phyloP scores from a whole-genome alignment of 2,888 invertebrate genomes.

The Kuschelorhynchus macadamiae region DNA sequence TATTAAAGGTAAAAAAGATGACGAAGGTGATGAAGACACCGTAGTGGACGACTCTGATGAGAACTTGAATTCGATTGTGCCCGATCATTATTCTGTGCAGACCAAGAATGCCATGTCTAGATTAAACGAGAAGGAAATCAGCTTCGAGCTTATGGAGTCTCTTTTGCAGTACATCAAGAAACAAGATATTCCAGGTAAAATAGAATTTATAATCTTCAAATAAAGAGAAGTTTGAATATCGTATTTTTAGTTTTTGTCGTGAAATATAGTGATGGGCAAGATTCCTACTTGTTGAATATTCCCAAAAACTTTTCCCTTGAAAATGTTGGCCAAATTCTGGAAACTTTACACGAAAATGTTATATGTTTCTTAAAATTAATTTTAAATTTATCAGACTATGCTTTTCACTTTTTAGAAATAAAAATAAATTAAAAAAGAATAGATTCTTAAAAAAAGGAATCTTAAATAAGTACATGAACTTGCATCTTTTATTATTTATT shows the following conservation, averaged over 20 bases:
- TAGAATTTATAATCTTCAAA: neutral
- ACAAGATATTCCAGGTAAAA: constrained; percentile 80
- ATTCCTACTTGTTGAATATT: no score
- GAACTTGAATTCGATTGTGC: constrained; percentile 77
- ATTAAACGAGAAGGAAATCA: constrained; percentile 91
- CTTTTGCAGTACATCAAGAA: constrained; percentile 77
- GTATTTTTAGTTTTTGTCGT: constrained; percentile 53
- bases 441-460: no score
- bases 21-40: constrained; percentile 70
- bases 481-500: no score
- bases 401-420: no score
- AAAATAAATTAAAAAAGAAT: no score
- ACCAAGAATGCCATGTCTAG: constrained; percentile 81
- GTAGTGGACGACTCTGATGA: constrained; percentile 74
- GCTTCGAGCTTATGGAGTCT: constrained; percentile 92
- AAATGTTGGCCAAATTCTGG: no score
- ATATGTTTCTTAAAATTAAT: no score
- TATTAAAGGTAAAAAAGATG: constrained; percentile 75
- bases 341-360: no score
- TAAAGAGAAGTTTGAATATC: neutral
- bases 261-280: no score
- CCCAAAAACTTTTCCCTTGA: no score
- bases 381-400: no score
- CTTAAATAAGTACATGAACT: no score
- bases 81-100: constrained; percentile 70